Conservation (phyloP, 2,888 invertebrate genomes). For the Xestia xanthographa region DNA sequence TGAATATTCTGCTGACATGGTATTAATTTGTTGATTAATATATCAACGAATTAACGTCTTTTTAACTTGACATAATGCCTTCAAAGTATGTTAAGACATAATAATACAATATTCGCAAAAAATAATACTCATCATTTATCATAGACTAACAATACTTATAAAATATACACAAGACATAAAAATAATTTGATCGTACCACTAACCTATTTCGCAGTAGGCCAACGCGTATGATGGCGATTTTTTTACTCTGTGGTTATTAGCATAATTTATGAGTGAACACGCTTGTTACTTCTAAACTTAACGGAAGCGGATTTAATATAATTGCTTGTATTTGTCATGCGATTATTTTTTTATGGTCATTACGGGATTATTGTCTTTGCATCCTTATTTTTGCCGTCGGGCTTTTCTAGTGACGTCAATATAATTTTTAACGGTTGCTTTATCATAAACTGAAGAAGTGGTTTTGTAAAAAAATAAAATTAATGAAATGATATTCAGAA, state of each 20-base stretch:
- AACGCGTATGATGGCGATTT: conserved; percentile 7
- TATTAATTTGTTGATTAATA: conserved; percentile 15
- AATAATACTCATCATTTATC: conserved; percentile 1
- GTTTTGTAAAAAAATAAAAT: background rate
- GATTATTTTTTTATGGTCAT: conserved; percentile 35
- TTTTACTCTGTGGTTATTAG: conserved; percentile 43
- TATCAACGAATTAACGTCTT: conserved; percentile 20
- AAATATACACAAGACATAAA: background rate
- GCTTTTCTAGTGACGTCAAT: background rate
- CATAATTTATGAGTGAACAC: conserved; percentile 46
- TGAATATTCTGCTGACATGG: background rate
- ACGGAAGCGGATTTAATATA: conserved; percentile 33
- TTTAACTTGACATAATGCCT: conserved; percentile 2
- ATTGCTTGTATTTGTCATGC: conserved; percentile 37
- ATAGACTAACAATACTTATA: conserved; percentile 17
- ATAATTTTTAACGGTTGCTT: background rate
- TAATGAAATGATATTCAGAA: background rate
- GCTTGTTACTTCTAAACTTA: conserved; percentile 36
- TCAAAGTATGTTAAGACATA: conserved; percentile 4
- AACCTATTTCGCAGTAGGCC: conserved; percentile 39
- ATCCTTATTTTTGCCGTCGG: no score
- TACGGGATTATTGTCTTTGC: background rate
- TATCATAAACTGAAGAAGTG: background rate
- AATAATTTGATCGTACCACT: conserved; percentile 23
- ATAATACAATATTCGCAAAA: background rate